Base-by-base conservation (phyloP, 2,113 vertebrate genomes). In the Hyperoodon ampullatus region DNA sequence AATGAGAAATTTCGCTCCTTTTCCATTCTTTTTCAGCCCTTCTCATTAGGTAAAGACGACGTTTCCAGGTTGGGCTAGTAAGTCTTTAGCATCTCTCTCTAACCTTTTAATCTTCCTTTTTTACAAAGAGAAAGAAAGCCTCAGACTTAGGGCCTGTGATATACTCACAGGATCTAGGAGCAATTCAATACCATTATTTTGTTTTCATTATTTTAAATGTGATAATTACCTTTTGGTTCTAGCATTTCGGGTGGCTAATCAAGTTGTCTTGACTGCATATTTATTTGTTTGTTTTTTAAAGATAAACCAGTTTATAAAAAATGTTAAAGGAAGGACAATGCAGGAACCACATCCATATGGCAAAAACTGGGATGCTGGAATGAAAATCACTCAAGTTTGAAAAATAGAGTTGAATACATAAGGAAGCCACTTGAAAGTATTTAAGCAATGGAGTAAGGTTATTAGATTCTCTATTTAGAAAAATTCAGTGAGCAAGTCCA, bases 341-440 rank as follows among this genome's bases (percentile, higher is more conserved):
- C 12, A 89, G 72, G 39, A 78, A 35, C 24, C 70, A 94, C 4
- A 35, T 4, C 9, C 47, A 53, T 77, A 55, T 61, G 44, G 75
- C 42, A 61, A 80, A 81, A 81, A 50, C 0, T 53, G 58, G 77
- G 66, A 93, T 14, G 15, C 61, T 75, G 55, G 30, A 61, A 63
- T 19, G 44, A 80, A 93, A 96, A 63, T 44, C 74, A 70, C 33
- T 60, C 42, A 90, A 42, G 53, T 88, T 70, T 92, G 91, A 84
- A 53, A 30, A 83, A 68, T 65, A 35, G 3, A 82, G 68, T 12
- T 65, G 66, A 66, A 26, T 44, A 24, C 10, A 60, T 23, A 44
- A 81, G 55, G 5, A 39, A 96, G 47, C 15, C 68, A 58, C 72
- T n/a, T n/a, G 53, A 42, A 68, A 71, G 35, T 78, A 39, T 61